phyloP scores from a whole-genome alignment of 2,888 invertebrate species.

The Catocala sponsa region DNA sequence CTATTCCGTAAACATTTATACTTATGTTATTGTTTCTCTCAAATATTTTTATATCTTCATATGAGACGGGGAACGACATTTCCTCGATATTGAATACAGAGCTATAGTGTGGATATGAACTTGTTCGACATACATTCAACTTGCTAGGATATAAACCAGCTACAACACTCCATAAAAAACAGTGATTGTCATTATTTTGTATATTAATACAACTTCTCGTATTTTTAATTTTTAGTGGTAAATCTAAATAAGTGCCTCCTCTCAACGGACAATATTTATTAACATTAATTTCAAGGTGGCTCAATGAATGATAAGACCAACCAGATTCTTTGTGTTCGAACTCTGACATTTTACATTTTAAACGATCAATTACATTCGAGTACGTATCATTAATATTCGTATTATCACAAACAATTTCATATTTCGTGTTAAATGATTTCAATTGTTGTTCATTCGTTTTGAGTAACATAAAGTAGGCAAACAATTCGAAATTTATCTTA shows the following conservation, averaged over 20 bases:
- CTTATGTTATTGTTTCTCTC: constrained; percentile 7
- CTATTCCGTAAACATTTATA: constrained; percentile 7
- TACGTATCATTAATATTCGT: not conserved
- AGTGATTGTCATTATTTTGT: too few species aligned
- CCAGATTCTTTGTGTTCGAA: too few species aligned
- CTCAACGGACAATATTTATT: too few species aligned
- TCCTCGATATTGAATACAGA: constrained; percentile 7
- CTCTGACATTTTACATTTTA: too few species aligned
- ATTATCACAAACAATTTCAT: constrained; percentile 2
- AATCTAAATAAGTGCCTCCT: too few species aligned
- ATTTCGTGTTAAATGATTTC: constrained; percentile 7
- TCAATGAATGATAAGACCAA: too few species aligned
- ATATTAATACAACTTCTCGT: too few species aligned
- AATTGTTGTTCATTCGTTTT: constrained; percentile 1
- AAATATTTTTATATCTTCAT: constrained; percentile 7
- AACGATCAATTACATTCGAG: not conserved
- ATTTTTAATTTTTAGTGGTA: too few species aligned
- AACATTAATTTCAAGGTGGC: too few species aligned
- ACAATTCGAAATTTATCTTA: constrained; percentile 5
- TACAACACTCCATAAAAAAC: not conserved
- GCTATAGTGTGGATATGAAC: constrained; percentile 8
- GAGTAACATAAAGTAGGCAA: constrained; percentile 4
- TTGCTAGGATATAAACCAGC: not conserved
- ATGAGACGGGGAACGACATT: constrained; percentile 3
- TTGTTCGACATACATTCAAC: not conserved